A percentile compares a stretch with the other conserved stretches of the same genome.
These are phyloP conservation scores for Coenonympha arcania DNA, from an alignment of 2,888 invertebrate species.

Conservation along the genomic window DNA sequence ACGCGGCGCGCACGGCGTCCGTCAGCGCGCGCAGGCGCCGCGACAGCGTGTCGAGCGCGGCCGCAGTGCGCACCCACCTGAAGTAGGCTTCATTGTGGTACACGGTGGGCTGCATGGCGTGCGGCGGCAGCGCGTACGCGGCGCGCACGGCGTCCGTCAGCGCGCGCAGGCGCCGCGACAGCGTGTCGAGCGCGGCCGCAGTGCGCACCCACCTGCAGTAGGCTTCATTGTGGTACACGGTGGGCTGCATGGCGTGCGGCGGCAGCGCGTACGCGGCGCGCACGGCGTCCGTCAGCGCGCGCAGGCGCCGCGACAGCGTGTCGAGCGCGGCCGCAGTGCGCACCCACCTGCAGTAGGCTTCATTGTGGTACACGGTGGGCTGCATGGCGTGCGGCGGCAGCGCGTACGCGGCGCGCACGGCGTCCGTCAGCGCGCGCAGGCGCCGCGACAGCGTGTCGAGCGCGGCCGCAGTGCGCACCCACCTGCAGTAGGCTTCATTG, in stretches of 20 bases:
- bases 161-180: conserved; percentile 79
- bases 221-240: conserved; percentile 85
- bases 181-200: conserved; percentile 74
- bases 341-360: conserved; percentile 75
- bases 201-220: conserved; percentile 74
- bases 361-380: conserved; percentile 86
- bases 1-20: conserved; percentile 81
- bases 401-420: conserved; percentile 80
- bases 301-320: conserved; percentile 79
- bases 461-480: conserved; percentile 75
- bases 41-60: conserved; percentile 76
- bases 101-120: conserved; percentile 83
- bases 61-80: conserved; percentile 73
- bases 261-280: conserved; percentile 83
- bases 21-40: conserved; percentile 80
- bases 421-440: conserved; percentile 80
- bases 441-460: conserved; percentile 78
- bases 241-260: conserved; percentile 82
- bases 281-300: conserved; percentile 81
- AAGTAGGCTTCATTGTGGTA: conserved; percentile 83
- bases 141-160: conserved; percentile 81
- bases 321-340: conserved; percentile 76
- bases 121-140: conserved; percentile 82
- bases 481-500: conserved; percentile 79
- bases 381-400: conserved; percentile 84